phyloP scores from a whole-genome alignment of 2,888 invertebrate species.

The Microctonus hyperodae region DNA sequence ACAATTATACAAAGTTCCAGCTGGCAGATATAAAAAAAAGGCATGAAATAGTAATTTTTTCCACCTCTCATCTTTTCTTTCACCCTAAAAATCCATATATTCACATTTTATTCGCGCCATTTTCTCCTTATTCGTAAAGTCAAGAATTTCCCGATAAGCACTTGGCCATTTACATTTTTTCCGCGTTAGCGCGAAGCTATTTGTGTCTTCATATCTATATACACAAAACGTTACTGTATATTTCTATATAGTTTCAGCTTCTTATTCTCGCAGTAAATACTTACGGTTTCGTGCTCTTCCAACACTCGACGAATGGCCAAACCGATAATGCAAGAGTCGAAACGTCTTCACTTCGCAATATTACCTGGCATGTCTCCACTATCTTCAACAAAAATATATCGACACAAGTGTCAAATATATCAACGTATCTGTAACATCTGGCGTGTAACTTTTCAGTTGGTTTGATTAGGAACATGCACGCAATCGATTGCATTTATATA shows the following conservation, averaged over 20 bases:
- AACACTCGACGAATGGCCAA: constrained; percentile 31
- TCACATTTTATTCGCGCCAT: constrained; percentile 4
- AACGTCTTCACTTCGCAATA: constrained; percentile 38
- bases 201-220: constrained; percentile 13
- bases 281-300: not conserved
- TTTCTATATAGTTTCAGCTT: not conserved
- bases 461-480: constrained; percentile 7
- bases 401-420: constrained; percentile 56
- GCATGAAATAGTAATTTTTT: not conserved
- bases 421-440: constrained; percentile 53
- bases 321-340: not conserved
- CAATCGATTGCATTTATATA: constrained; percentile 15
- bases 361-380: constrained; percentile 46
- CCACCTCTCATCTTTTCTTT: not conserved
- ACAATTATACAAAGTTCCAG: not conserved
- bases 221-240: not conserved
- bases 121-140: constrained; percentile 6
- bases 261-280: not conserved
- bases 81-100: not conserved
- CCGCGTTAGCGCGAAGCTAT: constrained; percentile 34
- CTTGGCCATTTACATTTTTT: constrained; percentile 42
- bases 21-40: not conserved
- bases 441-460: constrained; percentile 33
- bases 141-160: constrained; percentile 28
- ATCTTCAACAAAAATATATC: constrained; percentile 48